Evolutionary conservation across 2,113 vertebrate genomes (phyloP), one percentile per base, ranked within the genome.

Genomic region (Bos javanicus): DNA sequence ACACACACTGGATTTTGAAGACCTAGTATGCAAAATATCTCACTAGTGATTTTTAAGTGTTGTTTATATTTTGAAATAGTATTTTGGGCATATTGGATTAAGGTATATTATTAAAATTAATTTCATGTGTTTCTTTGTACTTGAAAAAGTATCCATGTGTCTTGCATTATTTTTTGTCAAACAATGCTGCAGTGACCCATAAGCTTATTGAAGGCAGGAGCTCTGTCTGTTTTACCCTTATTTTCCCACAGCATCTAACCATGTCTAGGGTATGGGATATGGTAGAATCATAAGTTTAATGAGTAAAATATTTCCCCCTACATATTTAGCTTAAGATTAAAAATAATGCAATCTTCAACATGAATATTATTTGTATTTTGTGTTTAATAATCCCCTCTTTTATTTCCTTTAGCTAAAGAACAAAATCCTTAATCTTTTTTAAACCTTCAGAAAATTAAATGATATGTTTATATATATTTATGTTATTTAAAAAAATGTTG

Each of bases 371-470:
- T 97, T 94, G 46, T 81, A 90, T 67, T 92, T 92, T 90, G 6
- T 91, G 30, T 78, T 64, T 95, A 80, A 87, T 78, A 88, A 43
- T 81, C 15, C 23, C 12, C 23, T 90, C 28, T 76, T 96, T 93
- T 84, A 84, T 57, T 87, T 97, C 10, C 25, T 87, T 81, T 59
- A 90, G 48, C n/a, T 85, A 56, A 90, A 96, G 30, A 96, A 59
- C 91, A 91, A 93, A 62, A 48, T 21, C n/a, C 64, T 97, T 57
- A 46, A 82, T 97, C 9, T 95, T 94, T 93, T 84, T 91, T 60
- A 92, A 93, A 56, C 50, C 28, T 85, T 96, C 48, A 59, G 54
- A 82, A 91, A 86, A 96, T 86, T 12, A 26, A 90, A 82, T 92
- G 28, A 36, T 90, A 14, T 80, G 39, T 26, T 84, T 28, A 33